Base-by-base conservation (phyloP, 2,113 vertebrate species). In the Barbus barbus region DNA sequence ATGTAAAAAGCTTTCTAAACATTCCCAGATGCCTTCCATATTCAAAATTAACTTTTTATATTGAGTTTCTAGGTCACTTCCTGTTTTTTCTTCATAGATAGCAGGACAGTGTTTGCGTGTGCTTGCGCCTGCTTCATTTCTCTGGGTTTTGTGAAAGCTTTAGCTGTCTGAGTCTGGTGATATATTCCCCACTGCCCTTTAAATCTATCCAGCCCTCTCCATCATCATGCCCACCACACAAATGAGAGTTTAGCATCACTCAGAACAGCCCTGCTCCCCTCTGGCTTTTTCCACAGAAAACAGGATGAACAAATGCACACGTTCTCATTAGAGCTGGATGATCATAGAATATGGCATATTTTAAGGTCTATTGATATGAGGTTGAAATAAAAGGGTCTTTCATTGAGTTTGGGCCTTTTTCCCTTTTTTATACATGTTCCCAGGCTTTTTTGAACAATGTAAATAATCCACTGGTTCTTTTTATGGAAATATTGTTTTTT, bases 161-260 rank as follows among this genome's bases (percentile, higher is more conserved):
- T 33, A 58, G 18, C 24, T 13, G 44, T 82, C 48, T 69, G 58
- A 46, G 24, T 75, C 60, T 53, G 41, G 79, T 86, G 79, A 82
- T 76, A 20, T 81, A 61, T 85, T 77, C 33, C 63, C 51, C 48
- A 53, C 44, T 86, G 58, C 71, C 84, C 79, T 77, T 86, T 86
- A 72, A 86, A 86, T 82, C 46, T 71, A 18, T 69, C 16, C 28
- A 58, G 75, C 53, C 33, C 28, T 53, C 67, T 73, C 56, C 41
- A 80, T 77, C 18, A 75, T 65, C 9, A 58, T 72, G n/a, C n/a
- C 80, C 46, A 31, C 61, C 22, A 33, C 60, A 69, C 38, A 78
- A 56, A 44, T 41, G 24, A 82, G 41, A 82, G 56, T 77, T 69
- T 69, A 76, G 60, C 46, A 38, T 73, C 24, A 5, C 51, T 61